These are phyloP conservation scores for Platypus cylindrus DNA, from an alignment of 2,888 invertebrate genomes.

Conservation along the genomic window DNA sequence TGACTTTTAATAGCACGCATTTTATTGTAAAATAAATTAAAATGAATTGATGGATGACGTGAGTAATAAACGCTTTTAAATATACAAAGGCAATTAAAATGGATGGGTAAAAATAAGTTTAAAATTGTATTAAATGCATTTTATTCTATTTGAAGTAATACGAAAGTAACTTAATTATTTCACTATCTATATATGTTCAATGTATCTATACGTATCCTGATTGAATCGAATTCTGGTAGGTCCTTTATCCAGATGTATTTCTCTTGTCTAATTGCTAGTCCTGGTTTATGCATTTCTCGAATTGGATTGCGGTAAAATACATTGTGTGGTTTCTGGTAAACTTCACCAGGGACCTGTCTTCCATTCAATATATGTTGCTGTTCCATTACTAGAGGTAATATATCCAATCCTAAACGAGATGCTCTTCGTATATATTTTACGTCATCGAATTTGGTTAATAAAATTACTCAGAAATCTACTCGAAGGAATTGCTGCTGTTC, in stretches of 20 bases:
- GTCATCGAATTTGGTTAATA: conserved; percentile 26
- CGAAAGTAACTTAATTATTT: no score
- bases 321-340: conserved; percentile 34
- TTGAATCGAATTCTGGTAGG: no score
- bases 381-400: conserved; percentile 35
- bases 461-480: conserved; percentile 27
- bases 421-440: conserved; percentile 21
- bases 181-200: no score
- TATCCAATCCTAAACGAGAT: conserved; percentile 30
- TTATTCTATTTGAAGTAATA: no score
- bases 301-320: conserved; percentile 38
- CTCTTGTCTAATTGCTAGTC: conserved; percentile 33
- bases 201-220: no score
- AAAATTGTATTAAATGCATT: no score
- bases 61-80: no score
- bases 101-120: no score
- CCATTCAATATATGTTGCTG: conserved; percentile 18
- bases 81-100: no score
- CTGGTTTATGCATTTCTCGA: conserved; percentile 35
- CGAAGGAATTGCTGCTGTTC: conserved; percentile 23
- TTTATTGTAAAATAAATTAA: conserved; percentile 8
- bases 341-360: conserved; percentile 33
- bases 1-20: conserved; percentile 13
- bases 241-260: conserved; percentile 31
- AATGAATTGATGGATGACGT: conserved; percentile 3